Percentiles rank a stretch among this genome's conserved stretches.
phyloP scores from a whole-genome alignment of 2,113 vertebrate genomes.

The Oenanthe melanoleuca region DNA sequence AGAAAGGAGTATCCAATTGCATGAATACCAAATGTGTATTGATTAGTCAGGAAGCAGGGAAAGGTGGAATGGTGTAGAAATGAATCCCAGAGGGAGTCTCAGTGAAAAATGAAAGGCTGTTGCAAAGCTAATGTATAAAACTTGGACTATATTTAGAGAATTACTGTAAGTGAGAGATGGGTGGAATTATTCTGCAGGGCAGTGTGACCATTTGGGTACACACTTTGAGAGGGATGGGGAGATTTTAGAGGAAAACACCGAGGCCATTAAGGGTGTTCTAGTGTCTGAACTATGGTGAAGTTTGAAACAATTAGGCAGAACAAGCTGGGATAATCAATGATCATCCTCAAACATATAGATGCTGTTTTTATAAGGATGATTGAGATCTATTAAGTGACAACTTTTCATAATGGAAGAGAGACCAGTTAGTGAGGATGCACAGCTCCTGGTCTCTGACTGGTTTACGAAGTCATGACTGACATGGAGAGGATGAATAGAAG shows the following conservation, averaged over 20 bases:
- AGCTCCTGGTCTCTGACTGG: rapidly evolving
- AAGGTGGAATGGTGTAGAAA: not conserved
- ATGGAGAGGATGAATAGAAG: not conserved
- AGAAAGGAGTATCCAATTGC: not conserved
- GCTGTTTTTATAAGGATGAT: not conserved
- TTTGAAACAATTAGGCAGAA: not conserved
- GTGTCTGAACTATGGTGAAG: not conserved
- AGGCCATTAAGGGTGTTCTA: not conserved
- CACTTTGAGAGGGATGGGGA: not conserved
- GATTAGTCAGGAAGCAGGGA: not conserved
- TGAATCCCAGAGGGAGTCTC: not conserved
- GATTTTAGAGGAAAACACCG: not conserved
- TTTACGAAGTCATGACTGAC: not conserved
- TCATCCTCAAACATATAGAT: not conserved
- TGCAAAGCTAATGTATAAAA: not conserved
- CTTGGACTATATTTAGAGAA: not conserved
- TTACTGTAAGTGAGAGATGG: not conserved
- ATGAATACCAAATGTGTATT: not conserved
- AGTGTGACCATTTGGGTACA: not conserved
- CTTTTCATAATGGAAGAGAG: not conserved
- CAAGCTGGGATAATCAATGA: not conserved
- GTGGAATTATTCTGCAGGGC: not conserved
- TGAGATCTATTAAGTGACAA: not conserved
- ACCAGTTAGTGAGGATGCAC: not conserved
- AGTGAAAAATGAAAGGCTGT: not conserved